Conservation (phyloP, 1,140 invertebrate genomes). For the Nasonia vitripennis region DNA sequence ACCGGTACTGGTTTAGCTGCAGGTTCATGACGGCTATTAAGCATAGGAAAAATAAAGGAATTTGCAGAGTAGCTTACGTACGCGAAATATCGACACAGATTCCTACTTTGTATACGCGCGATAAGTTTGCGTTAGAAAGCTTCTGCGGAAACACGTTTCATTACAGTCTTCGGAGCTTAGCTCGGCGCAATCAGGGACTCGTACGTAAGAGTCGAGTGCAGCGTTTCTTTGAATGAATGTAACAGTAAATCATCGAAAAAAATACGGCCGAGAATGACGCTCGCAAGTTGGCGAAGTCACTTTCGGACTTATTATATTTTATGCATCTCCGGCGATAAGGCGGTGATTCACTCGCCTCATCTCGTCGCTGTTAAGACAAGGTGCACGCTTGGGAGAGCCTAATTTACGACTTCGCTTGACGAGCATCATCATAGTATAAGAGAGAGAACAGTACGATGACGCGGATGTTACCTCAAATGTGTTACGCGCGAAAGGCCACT, state of each 20-base stretch:
- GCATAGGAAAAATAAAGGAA: not conserved
- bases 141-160: not conserved
- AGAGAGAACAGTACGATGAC: not conserved
- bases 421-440: not conserved
- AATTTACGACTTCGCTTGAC: not conserved
- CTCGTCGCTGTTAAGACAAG: not conserved
- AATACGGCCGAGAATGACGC: not conserved
- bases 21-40: not conserved
- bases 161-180: not conserved
- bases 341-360: not conserved
- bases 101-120: not conserved
- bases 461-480: not conserved
- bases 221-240: not conserved
- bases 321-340: not conserved
- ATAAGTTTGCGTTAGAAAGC: not conserved
- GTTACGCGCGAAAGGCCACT: not conserved
- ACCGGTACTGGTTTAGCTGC: not conserved
- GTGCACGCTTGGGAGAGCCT: not conserved
- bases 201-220: not conserved
- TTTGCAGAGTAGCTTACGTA: not conserved
- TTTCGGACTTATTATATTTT: not conserved
- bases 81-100: not conserved
- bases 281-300: not conserved
- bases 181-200: not conserved
- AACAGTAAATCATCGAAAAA: not conserved